Evolutionary conservation across 2,888 invertebrate genomes (phyloP).

Genomic region (Cosmia pyralina): DNA sequence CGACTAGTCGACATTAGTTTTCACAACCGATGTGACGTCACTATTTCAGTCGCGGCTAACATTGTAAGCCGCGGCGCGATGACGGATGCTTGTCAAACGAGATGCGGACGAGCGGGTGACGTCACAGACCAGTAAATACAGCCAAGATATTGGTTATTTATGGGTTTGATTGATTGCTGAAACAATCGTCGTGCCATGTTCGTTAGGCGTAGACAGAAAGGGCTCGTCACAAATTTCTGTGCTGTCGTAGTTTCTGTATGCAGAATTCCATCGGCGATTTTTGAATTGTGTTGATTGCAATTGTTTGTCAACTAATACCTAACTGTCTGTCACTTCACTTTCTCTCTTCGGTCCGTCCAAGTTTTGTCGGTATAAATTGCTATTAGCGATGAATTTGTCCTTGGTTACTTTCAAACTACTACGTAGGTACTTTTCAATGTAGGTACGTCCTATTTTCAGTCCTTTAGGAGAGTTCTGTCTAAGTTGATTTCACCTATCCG

Average conservation of each 20-base stretch:
- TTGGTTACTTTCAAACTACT: no score
- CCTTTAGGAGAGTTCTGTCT: background rate
- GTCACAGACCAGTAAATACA: conserved; percentile 55
- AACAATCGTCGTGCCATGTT: conserved; percentile 50
- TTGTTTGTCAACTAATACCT: background rate
- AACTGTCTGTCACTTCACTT: background rate
- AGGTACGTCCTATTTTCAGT: background rate
- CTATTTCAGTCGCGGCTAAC: conserved; percentile 48
- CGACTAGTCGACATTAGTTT: conserved; percentile 46
- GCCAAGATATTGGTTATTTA: conserved; percentile 67
- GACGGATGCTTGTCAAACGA: conserved; percentile 62
- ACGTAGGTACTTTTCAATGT: background rate
- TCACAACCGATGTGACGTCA: conserved; percentile 57
- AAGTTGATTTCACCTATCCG: background rate
- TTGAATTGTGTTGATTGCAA: conserved; percentile 15
- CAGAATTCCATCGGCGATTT: background rate
- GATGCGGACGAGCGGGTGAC: conserved; percentile 52
- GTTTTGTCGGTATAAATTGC: background rate
- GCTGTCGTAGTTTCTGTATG: background rate
- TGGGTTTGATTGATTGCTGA: conserved; percentile 65
- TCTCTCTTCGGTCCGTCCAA: background rate
- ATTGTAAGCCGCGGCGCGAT: conserved; percentile 48
- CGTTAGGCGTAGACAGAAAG: conserved; percentile 42
- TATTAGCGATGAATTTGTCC: background rate
- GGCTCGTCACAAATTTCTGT: conserved; percentile 39